Evolutionary conservation across 1,140 invertebrate species (phyloP).

Genomic region (Bombus pyrosoma): DNA sequence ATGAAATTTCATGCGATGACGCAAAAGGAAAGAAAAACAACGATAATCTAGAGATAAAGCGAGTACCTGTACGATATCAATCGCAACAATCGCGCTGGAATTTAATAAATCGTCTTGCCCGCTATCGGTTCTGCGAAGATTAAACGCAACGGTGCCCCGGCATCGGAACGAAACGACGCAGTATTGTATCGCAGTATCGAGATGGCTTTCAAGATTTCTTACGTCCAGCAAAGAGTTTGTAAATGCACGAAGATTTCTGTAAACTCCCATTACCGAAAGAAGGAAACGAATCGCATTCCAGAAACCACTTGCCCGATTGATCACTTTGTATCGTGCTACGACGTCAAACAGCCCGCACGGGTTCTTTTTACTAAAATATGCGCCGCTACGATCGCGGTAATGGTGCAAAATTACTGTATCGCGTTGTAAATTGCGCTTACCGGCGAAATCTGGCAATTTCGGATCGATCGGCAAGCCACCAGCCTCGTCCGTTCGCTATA

Average conservation of each 20-base stretch:
- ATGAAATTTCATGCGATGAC: neutral
- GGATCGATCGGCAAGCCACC: neutral
- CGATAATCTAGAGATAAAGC: slow-evolving; percentile 23
- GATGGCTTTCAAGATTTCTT: neutral
- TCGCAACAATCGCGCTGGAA: neutral
- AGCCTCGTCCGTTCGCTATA: neutral
- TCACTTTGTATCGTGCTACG: slow-evolving; percentile 24
- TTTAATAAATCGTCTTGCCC: neutral
- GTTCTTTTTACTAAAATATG: slow-evolving; percentile 17
- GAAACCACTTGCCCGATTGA: slow-evolving; percentile 6
- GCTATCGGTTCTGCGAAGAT: slow-evolving; percentile 16
- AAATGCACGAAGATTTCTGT: neutral
- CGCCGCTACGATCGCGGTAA: slow-evolving; percentile 11
- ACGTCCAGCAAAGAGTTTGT: neutral
- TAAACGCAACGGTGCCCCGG: neutral
- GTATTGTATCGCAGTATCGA: neutral
- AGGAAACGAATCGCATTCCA: slow-evolving; percentile 2
- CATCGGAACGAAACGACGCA: neutral
- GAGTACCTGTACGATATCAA: neutral
- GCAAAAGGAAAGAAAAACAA: neutral
- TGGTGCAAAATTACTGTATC: slow-evolving; percentile 38
- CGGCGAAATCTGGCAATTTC: slow-evolving; percentile 36
- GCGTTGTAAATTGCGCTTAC: slow-evolving; percentile 19
- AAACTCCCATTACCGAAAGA: neutral
- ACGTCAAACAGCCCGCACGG: neutral